Evolutionary conservation across 2,797 vertebrate genomes (phyloP).

Genomic region (Notolepis coatsorum): DNA sequence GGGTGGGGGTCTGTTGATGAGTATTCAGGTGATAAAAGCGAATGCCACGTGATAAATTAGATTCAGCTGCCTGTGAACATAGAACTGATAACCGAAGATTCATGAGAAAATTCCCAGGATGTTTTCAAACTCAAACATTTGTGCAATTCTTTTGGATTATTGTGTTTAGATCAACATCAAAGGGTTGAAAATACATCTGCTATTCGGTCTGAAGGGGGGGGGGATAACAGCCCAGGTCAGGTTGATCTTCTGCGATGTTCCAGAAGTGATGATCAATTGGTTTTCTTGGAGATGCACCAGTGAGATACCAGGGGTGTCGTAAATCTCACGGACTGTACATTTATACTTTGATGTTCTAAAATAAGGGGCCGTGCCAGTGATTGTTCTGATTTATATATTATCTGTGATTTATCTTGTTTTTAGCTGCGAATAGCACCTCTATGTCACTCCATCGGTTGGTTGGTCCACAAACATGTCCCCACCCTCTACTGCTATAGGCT

Average conservation of each 20-base stretch:
- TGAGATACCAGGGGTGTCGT: neutral
- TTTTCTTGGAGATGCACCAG: neutral
- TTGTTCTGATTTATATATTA: too few species aligned
- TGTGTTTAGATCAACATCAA: neutral
- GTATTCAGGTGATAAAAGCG: slow-evolving; percentile 19
- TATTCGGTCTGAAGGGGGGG: slow-evolving; percentile 4
- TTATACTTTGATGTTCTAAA: too few species aligned
- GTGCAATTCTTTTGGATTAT: slow-evolving; percentile 9
- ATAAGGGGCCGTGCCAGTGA: neutral
- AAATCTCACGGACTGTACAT: neutral
- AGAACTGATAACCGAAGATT: slow-evolving; percentile 22
- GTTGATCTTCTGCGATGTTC: slow-evolving; percentile 10
- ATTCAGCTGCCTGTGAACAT: slow-evolving; percentile 26
- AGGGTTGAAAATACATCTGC: slow-evolving; percentile 22
- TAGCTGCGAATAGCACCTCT: too few species aligned
- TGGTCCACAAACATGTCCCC: too few species aligned
- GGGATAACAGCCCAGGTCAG: slow-evolving; percentile 8
- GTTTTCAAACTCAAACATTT: slow-evolving; percentile 10
- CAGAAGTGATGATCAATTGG: neutral
- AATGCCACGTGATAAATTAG: slow-evolving; percentile 13
- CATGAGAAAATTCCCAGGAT: slow-evolving; percentile 1
- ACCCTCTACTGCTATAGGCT: too few species aligned
- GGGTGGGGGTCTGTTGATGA: neutral
- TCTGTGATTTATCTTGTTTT: too few species aligned
- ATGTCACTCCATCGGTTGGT: too few species aligned